Evolutionary conservation across 2,888 invertebrate genomes (phyloP), one percentile per base, ranked within the genome.

Genomic region (Hylaea fasciaria): DNA sequence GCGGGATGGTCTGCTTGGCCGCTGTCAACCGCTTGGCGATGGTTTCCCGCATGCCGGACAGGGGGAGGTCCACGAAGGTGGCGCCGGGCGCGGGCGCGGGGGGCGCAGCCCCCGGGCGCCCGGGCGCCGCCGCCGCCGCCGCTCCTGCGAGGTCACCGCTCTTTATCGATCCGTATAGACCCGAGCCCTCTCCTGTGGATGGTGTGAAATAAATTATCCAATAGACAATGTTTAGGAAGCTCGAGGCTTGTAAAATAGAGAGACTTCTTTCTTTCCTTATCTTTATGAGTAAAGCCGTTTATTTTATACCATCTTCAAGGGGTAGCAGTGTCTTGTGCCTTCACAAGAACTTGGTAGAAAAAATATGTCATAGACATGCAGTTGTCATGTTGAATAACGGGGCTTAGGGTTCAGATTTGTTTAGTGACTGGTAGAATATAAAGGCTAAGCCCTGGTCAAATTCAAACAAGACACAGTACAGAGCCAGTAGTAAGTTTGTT

Each of bases 1-100:
- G 99, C 4, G 99, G 99, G 80, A 99, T 97, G 49, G 95, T 96
- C 85, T 96, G 95, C 89, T 99, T 99, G 37, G 99, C 98, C 76
- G 96, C 95, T 0, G 96, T 82, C 50, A 99, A 93, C 40, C 99
- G 93, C 83, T 97, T 97, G 28, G 98, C 99, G 80, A 99, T 98
- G 32, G 97, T 95, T 67, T 94, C 94, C 64, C 98, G 93, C 88
- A 99, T 96, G 80, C 94, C 96, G 0, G 96, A 94, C 35, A 98
- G 93, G 0, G 98, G 97, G 65, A 97, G 93, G 90, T 99, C 99
- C 43, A 93, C 91, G 89, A 89, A 96, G 37, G 90, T 81, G 51
- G 94, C 91, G 7, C 93, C 93, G 3, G 93, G 86, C 0, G 89
- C 79, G 0, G 92, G 90, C 16, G 86, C 74, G 13, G 82, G 62